These are phyloP conservation scores for Xiphorhynchus elegans DNA, from an alignment of 2,113 vertebrate species.

Conservation along the genomic window DNA sequence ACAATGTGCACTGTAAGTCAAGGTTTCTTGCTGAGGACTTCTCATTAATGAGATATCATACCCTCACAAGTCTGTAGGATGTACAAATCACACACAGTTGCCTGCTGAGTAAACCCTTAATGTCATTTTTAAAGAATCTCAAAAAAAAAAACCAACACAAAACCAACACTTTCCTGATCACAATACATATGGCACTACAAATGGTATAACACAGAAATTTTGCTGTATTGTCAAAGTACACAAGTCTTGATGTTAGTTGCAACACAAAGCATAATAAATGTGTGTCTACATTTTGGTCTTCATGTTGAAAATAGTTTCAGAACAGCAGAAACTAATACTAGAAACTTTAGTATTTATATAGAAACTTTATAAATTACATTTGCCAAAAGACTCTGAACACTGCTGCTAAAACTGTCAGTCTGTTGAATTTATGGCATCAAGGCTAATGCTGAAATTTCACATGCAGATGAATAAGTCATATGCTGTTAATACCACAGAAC, in stretches of 20 bases:
- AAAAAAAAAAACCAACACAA: not conserved
- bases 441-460: not conserved
- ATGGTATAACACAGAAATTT: not conserved
- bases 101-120: not conserved
- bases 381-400: not conserved
- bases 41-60: not conserved
- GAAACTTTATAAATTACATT: not conserved
- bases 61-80: not conserved
- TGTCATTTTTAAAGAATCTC: not conserved
- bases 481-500: not conserved
- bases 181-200: not conserved
- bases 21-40: constrained; percentile 18
- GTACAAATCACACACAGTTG: not conserved
- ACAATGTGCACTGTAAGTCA: not conserved
- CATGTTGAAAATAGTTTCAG: not conserved
- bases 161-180: not conserved
- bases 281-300: not conserved
- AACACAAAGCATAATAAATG: not conserved
- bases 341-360: not conserved
- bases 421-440: not conserved
- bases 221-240: not conserved
- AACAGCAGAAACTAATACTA: not conserved
- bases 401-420: not conserved
- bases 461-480: not conserved
- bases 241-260: not conserved